Base-by-base conservation (phyloP, 2,888 invertebrate species). In the Myathropa florea region DNA sequence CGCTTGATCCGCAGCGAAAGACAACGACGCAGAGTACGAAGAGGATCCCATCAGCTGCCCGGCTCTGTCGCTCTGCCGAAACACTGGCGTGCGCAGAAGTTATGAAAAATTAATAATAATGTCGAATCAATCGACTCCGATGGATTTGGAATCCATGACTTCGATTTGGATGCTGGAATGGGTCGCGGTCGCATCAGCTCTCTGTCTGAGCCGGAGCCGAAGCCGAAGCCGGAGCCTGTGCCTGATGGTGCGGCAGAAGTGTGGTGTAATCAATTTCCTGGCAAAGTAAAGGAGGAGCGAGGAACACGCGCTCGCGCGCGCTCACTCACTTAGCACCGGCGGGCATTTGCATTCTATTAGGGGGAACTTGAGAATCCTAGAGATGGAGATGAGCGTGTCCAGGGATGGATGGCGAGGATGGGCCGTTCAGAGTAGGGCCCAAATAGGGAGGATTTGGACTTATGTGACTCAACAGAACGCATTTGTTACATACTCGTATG, bases 31-130 rank as follows among this genome's bases (percentile, higher is more conserved):
- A 23, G 33, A 21, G 46, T 18, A 2, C 23, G 28, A 64, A 53
- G 59, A 77, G 24, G 61, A 77, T 63, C 53, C 67, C 82, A 21
- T 60, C 81, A 73, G 82, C 63, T 46, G 63, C 64, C 12, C 23
- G 10, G 57, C 39, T 4, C 39, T 14, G 55, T 55, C 55, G 53
- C 57, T 23, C 24, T 4, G 24, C 10, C 67, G 78, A 82, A 79
- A 75, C 70, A 33, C 78, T 76, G 70, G 64, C 76, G 70, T 67
- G 82, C 82, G 86, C 87, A 87, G 87, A 87, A 87, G 87, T 87
- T 87, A 87, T 87, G 87, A 87, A 87, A 87, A 87, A 87, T 87
- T 87, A 87, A 87, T 87, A 87, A 87, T 87, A 83, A 87, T 87
- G 83, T 83, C 83, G 83, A 87, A 87, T 83, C 87, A 83, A 87